A percentile compares a stretch with the other conserved stretches of the same genome.
Evolutionary conservation across 2,113 vertebrate genomes (phyloP).

Genomic region (Salvelinus fontinalis): DNA sequence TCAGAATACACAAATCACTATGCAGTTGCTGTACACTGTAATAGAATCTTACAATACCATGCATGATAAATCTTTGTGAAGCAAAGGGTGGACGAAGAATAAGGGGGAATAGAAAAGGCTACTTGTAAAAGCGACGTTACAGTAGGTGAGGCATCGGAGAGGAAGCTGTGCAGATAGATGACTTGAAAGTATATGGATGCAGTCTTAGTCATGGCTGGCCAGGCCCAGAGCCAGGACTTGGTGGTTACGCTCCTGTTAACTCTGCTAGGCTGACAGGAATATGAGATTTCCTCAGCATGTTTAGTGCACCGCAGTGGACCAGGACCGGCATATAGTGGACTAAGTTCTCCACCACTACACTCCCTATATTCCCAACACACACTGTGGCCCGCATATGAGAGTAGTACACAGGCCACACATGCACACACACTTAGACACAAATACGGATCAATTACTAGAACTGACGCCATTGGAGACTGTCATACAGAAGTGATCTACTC

Average conservation of each 20-base stretch:
- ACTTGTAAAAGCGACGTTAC: too few species aligned
- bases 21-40: neutral
- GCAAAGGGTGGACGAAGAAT: neutral
- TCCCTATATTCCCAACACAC: neutral
- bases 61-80: neutral
- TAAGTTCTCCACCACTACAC: constrained; percentile 32
- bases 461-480: constrained; percentile 6
- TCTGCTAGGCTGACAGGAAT: constrained; percentile 69
- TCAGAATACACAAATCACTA: neutral
- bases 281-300: constrained; percentile 71
- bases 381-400: constrained; percentile 15
- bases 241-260: constrained; percentile 67
- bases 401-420: constrained; percentile 20
- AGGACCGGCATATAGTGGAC: constrained; percentile 48
- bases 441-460: neutral
- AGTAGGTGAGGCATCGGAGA: neutral
- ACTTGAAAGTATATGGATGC: constrained; percentile 6
- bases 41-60: neutral
- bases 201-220: constrained; percentile 47
- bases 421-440: constrained; percentile 9
- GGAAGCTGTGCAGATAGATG: neutral
- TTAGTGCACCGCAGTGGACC: constrained; percentile 27
- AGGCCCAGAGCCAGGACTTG: constrained; percentile 52
- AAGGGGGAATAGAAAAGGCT: neutral
- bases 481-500: constrained; percentile 1